Evolutionary conservation across 1,140 invertebrate genomes (phyloP).

Genomic region (Caenorhabditis brenneri): DNA sequence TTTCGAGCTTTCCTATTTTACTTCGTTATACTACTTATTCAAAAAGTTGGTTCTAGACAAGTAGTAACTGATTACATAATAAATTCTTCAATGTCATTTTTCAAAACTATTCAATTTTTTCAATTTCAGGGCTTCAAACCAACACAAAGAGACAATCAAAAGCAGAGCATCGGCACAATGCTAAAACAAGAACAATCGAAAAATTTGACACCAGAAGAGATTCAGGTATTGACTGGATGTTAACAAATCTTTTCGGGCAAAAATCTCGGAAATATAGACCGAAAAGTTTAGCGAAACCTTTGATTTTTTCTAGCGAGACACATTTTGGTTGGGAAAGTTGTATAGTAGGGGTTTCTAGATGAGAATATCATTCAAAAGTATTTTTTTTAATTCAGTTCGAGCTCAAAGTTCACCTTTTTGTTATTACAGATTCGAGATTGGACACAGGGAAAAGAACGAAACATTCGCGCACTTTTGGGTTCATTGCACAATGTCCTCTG

Average conservation of each 20-base stretch:
- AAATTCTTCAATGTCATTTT: background rate
- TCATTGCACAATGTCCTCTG: conserved; percentile 92
- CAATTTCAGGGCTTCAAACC: conserved; percentile 26
- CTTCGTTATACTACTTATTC: background rate
- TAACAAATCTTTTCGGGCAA: background rate
- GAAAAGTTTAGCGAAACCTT: no score
- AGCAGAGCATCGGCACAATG: conserved; percentile 22
- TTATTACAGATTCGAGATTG: conserved; percentile 76
- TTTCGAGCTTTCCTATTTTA: background rate
- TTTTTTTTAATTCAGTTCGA: no score
- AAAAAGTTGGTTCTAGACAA: background rate
- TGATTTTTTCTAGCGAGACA: no score
- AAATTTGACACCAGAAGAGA: conserved; percentile 30
- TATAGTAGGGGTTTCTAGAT: no score
- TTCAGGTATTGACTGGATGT: background rate
- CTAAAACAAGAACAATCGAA: conserved; percentile 14
- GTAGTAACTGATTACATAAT: background rate
- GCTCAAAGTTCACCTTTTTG: background rate
- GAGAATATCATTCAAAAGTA: no score
- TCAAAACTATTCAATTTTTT: background rate
- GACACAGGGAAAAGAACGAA: conserved; percentile 93
- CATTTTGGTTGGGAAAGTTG: background rate
- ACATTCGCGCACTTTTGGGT: conserved; percentile 90
- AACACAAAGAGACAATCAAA: background rate
- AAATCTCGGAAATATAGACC: no score